Conservation (phyloP, 2,797 vertebrate species). For the Philypnodon macrostomus region DNA sequence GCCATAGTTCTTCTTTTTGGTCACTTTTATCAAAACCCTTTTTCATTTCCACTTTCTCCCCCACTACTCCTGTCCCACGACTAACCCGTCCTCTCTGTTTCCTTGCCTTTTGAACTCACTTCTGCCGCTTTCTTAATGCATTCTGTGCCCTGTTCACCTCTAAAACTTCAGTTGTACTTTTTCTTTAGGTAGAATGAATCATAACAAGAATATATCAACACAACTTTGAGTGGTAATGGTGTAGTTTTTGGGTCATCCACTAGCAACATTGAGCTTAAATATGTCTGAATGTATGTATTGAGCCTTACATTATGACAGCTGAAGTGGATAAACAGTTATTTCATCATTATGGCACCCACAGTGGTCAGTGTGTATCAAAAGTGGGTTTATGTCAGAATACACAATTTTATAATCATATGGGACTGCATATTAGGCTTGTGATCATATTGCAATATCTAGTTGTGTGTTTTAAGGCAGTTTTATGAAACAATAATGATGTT, state of each 20-base stretch:
- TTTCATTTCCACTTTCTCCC: background rate
- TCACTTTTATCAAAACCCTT: conserved; percentile 12
- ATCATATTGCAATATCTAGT: too few species aligned
- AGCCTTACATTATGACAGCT: too few species aligned
- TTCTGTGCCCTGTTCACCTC: conserved; percentile 3
- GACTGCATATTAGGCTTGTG: too few species aligned
- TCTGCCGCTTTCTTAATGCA: conserved; percentile 1
- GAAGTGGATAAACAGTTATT: too few species aligned
- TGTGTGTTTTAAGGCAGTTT: too few species aligned
- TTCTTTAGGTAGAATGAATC: conserved; percentile 2
- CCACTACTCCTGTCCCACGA: background rate
- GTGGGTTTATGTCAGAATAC: too few species aligned
- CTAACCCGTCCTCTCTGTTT: conserved; percentile 1
- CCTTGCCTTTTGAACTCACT: conserved; percentile 6
- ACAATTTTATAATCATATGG: too few species aligned
- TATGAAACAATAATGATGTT: too few species aligned
- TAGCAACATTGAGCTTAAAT: too few species aligned
- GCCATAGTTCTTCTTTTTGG: background rate
- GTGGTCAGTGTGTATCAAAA: too few species aligned
- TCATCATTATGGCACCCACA: too few species aligned
- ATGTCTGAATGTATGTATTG: too few species aligned
- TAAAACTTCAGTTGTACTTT: background rate
- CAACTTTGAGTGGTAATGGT: background rate
- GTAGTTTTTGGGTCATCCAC: background rate
- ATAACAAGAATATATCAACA: background rate